A percentile compares a stretch with the other conserved stretches of the same genome.
Evolutionary conservation across 2,797 vertebrate genomes (phyloP).

Genomic region (Neosilurus hyrtlii): DNA sequence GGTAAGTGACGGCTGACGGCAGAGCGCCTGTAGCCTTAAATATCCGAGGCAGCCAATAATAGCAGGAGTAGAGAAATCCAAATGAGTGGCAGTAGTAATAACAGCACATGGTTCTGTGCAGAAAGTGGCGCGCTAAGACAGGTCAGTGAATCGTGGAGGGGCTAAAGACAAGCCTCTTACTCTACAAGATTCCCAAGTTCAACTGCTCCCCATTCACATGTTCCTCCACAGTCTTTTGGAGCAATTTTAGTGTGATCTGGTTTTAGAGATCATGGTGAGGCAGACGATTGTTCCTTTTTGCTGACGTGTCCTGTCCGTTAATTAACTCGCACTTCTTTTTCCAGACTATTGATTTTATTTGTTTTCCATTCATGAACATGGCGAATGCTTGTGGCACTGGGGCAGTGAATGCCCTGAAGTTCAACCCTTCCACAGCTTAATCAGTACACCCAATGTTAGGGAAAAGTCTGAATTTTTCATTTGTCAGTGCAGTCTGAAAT

Average conservation of each 20-base stretch:
- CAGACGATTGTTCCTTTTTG: conserved; percentile 31
- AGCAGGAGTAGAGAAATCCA: conserved; percentile 47
- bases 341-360: conserved; percentile 56
- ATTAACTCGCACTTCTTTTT: conserved; percentile 55
- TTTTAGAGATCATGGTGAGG: conserved; percentile 45
- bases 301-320: conserved; percentile 29
- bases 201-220: conserved; percentile 8
- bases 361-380: conserved; percentile 51
- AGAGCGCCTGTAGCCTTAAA: conserved; percentile 51
- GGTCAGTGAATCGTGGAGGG: conserved; percentile 12
- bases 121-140: conserved; percentile 31
- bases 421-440: not conserved
- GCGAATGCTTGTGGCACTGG: conserved; percentile 35
- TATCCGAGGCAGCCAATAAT: conserved; percentile 58
- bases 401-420: not conserved
- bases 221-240: not conserved
- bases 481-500: not conserved
- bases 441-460: too few species aligned
- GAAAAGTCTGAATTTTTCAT: not conserved
- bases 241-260: not conserved
- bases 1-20: conserved; percentile 35
- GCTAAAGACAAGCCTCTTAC: conserved; percentile 8
- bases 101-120: conserved; percentile 11
- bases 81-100: conserved; percentile 49
- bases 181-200: conserved; percentile 12